Base-by-base conservation (phyloP, 2,888 invertebrate species). In the Drosophila longiperda region DNA sequence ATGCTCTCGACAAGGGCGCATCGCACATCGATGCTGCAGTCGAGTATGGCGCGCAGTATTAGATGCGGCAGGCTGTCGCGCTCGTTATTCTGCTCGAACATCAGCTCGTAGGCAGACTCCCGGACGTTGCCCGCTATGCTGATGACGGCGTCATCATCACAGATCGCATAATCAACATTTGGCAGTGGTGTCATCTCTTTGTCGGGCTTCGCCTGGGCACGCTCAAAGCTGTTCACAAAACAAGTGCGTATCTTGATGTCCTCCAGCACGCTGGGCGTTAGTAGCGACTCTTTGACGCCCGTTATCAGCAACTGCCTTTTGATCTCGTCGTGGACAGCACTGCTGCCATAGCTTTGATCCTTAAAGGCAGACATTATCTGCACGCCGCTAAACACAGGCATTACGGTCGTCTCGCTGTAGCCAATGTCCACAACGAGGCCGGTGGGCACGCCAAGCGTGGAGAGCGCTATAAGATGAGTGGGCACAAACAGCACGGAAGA, bases 391-490 rank as follows among this genome's bases (percentile, higher is more conserved):
- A 96, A 98, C 86, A 99, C 96, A 71, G 97, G 97, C 87, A 97
- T 95, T 17, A 96, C 95, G 93, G 94, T 95, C 0, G 97, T 96
- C 93, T 99, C 99, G 50, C 94, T 94, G 85, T 97, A 97, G 1
- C 99, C 99, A 32, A 98, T 94, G 92, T 98, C 97, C 52, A 99
- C 93, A 0, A 99, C 97, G 4, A 99, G 94, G 26, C 96, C 97
- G 2, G 97, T 96, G 60, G 95, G 95, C 15, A 96, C 94, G 59
- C 97, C 99, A 77, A 99, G 94, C 0, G 98, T 96, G 59, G 97
- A 95, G 23, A 98, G 94, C 32, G 97, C 95, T 68, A 98, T 96
- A 57, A 99, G 94, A 92, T 98, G 98, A 15, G 96, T 95, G 55
- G 99, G 98, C 36, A 98, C 95, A 94, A 97, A 97, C 87, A 97